Evolutionary conservation across 2,113 vertebrate genomes (phyloP), one percentile per base, ranked within the genome.

Genomic region (Podarcis muralis): DNA sequence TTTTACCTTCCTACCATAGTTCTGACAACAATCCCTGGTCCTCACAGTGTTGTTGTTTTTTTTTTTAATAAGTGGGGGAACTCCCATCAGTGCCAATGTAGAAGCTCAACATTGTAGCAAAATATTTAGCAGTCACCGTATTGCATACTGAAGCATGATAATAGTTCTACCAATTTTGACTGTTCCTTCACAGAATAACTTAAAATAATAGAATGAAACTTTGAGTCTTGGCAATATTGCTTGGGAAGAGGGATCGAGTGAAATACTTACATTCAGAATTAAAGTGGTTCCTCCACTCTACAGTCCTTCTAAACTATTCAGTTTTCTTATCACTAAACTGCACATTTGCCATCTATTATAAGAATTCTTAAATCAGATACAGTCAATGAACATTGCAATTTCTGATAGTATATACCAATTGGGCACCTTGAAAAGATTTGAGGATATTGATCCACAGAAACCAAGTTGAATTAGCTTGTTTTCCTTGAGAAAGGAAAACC

Each of bases 381-480:
- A 43, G 25, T 35, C 57, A 75, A 57, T 66, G 57, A 48, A 35
- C 37, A 81, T 25, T 81, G 53, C 37, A 85, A 53, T 89, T 89
- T 81, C 23, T 85, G 71, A 80, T 62, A 85, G 66, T 35, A 79
- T 32, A 72, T 71, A 25, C 32, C 18, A 43, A 27, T 79, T 86
- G 57, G 69, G 37, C 66, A 81, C n/a, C 68, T 74, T 75, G 37
- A 22, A 81, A 85, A 81, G 37, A 72, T 48, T 57, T 53, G 6
- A 75, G 12, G 11, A 53, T 74, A 65, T 74, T 81, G 78, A 85
- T 81, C 37, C 37, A 75, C 9, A 53, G 88, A 80, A 84, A 89
- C 32, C 22, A 72, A 85, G 8, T 86, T 23, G 69, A 82, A 86
- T 89, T 89, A 81, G 68, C 18, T 89, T 82, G n/a, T 57, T 90